A percentile compares a stretch with the other conserved stretches of the same genome.
Evolutionary conservation across 2,113 vertebrate genomes (phyloP).

Genomic region (Bos taurus): ARS-UCD2.0 NC_037357.1:88754501-88755000

Average conservation of each 20-base stretch:
- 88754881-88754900: background rate
- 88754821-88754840: background rate
- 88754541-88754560: background rate
- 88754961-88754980: background rate
- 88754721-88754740: background rate
- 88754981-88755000: background rate
- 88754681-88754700: background rate
- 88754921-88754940: background rate
- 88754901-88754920: background rate
- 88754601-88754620: background rate
- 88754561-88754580: background rate
- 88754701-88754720: background rate
- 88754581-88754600: background rate
- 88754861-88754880: background rate
- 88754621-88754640: background rate
- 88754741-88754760: background rate
- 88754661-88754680: background rate
- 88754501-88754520: background rate
- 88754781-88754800: background rate
- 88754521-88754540: conserved; percentile 20
- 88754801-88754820: background rate
- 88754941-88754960: background rate
- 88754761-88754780: background rate
- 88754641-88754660: background rate
- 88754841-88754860: conserved; percentile 6